A percentile compares a stretch with the other conserved stretches of the same genome.
phyloP scores from a whole-genome alignment of 2,797 vertebrate genomes.

The Muscicapa comitata region DNA sequence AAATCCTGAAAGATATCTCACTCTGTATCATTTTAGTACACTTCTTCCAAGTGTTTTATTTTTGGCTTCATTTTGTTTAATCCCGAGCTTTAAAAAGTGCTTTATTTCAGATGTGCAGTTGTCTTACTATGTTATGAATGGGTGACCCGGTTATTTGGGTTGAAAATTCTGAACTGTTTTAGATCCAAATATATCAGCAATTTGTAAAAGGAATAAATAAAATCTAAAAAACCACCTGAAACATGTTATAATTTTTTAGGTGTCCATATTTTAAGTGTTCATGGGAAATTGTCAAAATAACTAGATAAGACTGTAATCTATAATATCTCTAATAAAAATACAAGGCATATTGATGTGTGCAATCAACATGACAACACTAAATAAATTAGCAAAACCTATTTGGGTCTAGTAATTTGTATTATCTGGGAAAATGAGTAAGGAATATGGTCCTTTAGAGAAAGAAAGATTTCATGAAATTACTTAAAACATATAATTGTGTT shows the following conservation, averaged over 20 bases:
- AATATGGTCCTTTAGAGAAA: background rate
- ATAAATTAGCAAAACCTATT: background rate
- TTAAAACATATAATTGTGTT: background rate
- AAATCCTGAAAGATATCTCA: background rate
- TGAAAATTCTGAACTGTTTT: background rate
- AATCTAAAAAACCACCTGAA: background rate
- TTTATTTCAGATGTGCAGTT: background rate
- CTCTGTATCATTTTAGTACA: background rate
- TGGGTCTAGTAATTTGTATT: background rate
- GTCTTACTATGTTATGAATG: background rate
- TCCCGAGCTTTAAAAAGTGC: background rate
- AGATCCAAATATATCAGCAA: background rate
- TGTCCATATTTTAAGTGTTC: background rate
- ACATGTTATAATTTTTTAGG: background rate
- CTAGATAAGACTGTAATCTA: background rate
- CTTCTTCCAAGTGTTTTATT: background rate
- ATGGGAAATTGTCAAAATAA: background rate
- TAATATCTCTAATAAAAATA: background rate
- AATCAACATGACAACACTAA: background rate
- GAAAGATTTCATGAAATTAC: background rate
- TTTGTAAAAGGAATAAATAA: background rate
- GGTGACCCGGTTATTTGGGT: background rate
- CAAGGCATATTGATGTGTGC: rapidly evolving
- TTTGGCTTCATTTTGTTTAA: background rate
- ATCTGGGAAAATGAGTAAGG: background rate